phyloP scores from a whole-genome alignment of 2,888 invertebrate species.

The Dexiosoma caninum region DNA sequence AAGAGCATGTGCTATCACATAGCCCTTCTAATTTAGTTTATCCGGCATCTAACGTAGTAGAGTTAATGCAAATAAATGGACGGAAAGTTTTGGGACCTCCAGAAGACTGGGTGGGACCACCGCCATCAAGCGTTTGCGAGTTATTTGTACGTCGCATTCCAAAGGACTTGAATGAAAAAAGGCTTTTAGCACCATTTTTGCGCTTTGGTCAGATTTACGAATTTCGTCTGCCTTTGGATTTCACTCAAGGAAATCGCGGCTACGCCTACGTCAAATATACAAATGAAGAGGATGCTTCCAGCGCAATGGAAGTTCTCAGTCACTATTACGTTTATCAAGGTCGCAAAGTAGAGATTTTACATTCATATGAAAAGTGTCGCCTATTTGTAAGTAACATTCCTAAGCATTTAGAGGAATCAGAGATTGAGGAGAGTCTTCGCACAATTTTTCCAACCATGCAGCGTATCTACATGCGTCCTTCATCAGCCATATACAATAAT shows the following conservation, averaged over 20 bases:
- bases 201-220: constrained; percentile 72
- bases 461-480: constrained; percentile 64
- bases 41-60: too few species aligned
- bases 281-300: constrained; percentile 68
- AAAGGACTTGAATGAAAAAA: constrained; percentile 66
- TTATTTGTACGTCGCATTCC: constrained; percentile 70
- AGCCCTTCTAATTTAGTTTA: too few species aligned
- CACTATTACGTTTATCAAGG: constrained; percentile 67
- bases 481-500: not conserved
- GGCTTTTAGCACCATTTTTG: constrained; percentile 67
- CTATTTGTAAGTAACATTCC: constrained; percentile 72
- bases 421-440: constrained; percentile 68
- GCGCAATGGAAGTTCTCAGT: constrained; percentile 70
- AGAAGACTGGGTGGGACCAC: constrained; percentile 68
- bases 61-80: constrained; percentile 70
- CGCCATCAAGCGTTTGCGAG: constrained; percentile 69
- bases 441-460: constrained; percentile 68
- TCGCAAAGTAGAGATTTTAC: constrained; percentile 69
- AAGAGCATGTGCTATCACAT: not conserved
- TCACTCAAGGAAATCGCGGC: constrained; percentile 69
- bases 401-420: constrained; percentile 65
- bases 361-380: constrained; percentile 70
- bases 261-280: constrained; percentile 71
- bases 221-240: constrained; percentile 71
- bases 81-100: constrained; percentile 69